These are phyloP conservation scores for Ornithoptera priamus DNA, from an alignment of 2,888 invertebrate genomes.

Conservation along the genomic window DNA sequence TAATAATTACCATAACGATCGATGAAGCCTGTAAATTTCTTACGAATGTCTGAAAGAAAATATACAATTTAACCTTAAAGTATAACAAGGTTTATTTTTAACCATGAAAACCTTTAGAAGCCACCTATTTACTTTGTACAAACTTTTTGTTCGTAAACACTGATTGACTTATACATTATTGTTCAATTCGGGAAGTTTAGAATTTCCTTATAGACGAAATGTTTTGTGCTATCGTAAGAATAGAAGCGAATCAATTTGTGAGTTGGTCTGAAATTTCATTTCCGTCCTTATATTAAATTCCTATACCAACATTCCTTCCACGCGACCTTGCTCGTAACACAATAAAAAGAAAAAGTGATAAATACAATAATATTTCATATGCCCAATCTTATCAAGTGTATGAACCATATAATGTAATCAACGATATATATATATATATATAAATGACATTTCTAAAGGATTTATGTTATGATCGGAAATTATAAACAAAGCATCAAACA, in stretches of 20 bases:
- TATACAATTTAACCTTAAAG: no score
- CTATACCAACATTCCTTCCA: slow-evolving; percentile 19
- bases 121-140: neutral
- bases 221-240: slow-evolving; percentile 3
- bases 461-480: no score
- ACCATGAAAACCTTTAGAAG: no score
- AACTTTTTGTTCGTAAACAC: neutral
- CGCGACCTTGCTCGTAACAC: slow-evolving; percentile 1
- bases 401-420: neutral
- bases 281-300: slow-evolving; percentile 28
- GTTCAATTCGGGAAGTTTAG: slow-evolving; percentile 3
- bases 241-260: slow-evolving; percentile 23
- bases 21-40: no score
- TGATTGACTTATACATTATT: neutral
- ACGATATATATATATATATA: neutral
- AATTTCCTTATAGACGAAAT: slow-evolving; percentile 11
- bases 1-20: no score
- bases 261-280: slow-evolving; percentile 25
- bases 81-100: no score
- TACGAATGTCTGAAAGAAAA: no score
- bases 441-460: neutral
- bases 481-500: no score
- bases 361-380: neutral
- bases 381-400: neutral
- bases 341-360: neutral